These are phyloP conservation scores for Allygus modestus DNA, from an alignment of 2,888 invertebrate species.

Conservation along the genomic window DNA sequence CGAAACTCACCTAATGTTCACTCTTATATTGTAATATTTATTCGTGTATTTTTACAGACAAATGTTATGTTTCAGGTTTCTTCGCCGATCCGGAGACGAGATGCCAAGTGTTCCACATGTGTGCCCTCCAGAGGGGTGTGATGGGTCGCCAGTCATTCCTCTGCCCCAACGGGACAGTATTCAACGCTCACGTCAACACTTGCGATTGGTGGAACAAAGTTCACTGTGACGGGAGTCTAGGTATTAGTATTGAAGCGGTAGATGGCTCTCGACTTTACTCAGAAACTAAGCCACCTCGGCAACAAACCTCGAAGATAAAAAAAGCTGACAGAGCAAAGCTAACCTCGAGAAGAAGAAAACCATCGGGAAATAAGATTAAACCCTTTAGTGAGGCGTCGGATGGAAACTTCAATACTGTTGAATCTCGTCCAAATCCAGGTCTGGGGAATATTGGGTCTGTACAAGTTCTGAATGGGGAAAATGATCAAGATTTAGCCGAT, in stretches of 20 bases:
- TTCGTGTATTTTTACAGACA: too few relatives aligned
- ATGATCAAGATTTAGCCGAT: background rate
- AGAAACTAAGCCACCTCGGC: background rate
- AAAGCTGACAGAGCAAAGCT: background rate
- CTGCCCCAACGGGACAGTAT: conserved; percentile 39
- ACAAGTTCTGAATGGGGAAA: background rate
- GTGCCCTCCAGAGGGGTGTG: background rate
- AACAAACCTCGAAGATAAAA: background rate
- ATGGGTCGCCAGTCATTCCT: conserved; percentile 43
- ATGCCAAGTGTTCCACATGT: conserved; percentile 46
- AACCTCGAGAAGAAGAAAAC: background rate
- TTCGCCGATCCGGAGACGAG: conserved; percentile 38
- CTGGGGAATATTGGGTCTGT: background rate
- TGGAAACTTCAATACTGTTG: background rate
- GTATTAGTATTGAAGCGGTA: background rate
- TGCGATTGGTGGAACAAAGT: conserved; percentile 55
- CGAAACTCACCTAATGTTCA: too few relatives aligned
- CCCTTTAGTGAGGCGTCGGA: background rate
- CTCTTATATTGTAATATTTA: too few relatives aligned
- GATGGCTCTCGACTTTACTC: background rate
- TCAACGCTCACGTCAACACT: conserved; percentile 30
- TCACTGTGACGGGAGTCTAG: background rate
- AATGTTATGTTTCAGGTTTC: conserved; percentile 24
- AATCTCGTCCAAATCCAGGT: background rate
- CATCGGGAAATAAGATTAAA: background rate